These are phyloP conservation scores for Rhinopomastus cyanomelas DNA, from an alignment of 2,113 vertebrate species.

Conservation along the genomic window DNA sequence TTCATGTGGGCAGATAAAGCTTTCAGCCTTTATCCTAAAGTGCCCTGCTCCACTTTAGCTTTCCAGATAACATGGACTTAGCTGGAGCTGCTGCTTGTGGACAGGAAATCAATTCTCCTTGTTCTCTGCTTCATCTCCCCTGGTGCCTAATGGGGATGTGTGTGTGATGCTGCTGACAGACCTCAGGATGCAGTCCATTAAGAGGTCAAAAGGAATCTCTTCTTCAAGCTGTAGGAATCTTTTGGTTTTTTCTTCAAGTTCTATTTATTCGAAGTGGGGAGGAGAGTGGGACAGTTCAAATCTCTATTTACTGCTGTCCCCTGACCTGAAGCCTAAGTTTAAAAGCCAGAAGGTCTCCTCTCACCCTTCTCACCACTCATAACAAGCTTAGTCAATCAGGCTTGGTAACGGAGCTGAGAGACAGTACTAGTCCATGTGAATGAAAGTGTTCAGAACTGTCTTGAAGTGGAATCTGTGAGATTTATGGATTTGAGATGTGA, in stretches of 20 bases:
- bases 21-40: conserved; percentile 21
- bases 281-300: not conserved
- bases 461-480: not conserved
- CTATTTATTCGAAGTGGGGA: not conserved
- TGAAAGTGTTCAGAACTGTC: not conserved
- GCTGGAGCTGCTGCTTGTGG: not conserved
- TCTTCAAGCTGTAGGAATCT: not conserved
- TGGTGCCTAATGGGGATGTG: conserved; percentile 27
- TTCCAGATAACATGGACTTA: conserved; percentile 33
- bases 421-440: not conserved
- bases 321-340: not conserved
- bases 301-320: not conserved
- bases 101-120: conserved; percentile 20
- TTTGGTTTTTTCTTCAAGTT: not conserved
- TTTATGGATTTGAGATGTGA: not conserved
- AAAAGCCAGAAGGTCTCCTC: not conserved
- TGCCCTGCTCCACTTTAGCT: conserved; percentile 2
- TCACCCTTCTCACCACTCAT: not conserved
- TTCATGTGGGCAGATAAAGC: conserved; percentile 34
- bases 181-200: conserved; percentile 39
- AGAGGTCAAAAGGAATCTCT: conserved; percentile 26
- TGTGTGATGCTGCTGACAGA: conserved; percentile 59
- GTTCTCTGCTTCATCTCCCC: not conserved
- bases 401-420: not conserved
- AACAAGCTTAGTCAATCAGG: not conserved